Conservation (phyloP, 2,888 invertebrate genomes). For the Patella pellucida region DNA sequence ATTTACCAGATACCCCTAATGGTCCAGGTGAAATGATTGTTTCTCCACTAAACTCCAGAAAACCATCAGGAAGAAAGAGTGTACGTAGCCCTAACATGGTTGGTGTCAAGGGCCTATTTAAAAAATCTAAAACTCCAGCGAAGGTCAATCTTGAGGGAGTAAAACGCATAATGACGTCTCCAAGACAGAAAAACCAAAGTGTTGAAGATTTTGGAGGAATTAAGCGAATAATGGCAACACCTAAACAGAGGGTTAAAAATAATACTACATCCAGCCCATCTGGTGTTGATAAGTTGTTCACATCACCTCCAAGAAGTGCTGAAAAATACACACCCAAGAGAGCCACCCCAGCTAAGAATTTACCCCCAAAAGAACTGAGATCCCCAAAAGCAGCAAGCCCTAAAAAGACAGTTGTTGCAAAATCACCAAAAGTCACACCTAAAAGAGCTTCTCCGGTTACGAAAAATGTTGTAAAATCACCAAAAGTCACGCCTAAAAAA, state of each 20-base stretch:
- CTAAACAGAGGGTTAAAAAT: slow-evolving; percentile 31
- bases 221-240: slow-evolving; percentile 33
- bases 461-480: background rate
- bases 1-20: slow-evolving; percentile 66
- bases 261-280: slow-evolving; percentile 34
- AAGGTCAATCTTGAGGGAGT: slow-evolving; percentile 24
- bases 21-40: slow-evolving; percentile 69
- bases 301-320: slow-evolving; percentile 16
- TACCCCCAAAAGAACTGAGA: slow-evolving; percentile 24
- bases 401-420: background rate
- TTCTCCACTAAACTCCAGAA: slow-evolving; percentile 58
- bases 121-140: slow-evolving; percentile 24
- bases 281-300: slow-evolving; percentile 41
- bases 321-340: slow-evolving; percentile 14
- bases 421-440: slow-evolving; percentile 15
- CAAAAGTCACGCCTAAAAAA: background rate
- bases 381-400: slow-evolving; percentile 40
- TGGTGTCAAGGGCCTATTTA: slow-evolving; percentile 51
- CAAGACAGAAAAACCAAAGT: slow-evolving; percentile 13
- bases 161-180: slow-evolving; percentile 31
- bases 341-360: slow-evolving; percentile 17
- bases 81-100: slow-evolving; percentile 44
- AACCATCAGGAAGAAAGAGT: slow-evolving; percentile 19
- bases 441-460: slow-evolving; percentile 29
- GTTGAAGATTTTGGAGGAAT: background rate